Evolutionary conservation across 2,888 invertebrate species (phyloP).

Genomic region (Rapana venosa): DNA sequence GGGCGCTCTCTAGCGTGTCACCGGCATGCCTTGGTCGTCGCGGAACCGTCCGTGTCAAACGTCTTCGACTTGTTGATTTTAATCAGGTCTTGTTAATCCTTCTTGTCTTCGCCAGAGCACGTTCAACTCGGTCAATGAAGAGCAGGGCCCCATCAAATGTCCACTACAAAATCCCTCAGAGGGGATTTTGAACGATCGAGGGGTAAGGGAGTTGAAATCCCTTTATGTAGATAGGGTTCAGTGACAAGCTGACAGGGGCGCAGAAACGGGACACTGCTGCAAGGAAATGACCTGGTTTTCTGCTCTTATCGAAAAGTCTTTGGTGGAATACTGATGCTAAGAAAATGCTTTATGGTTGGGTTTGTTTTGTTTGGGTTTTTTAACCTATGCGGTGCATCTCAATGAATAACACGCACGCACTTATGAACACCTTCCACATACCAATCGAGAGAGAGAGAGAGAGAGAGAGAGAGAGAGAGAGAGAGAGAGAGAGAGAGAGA

Average conservation of each 20-base stretch:
- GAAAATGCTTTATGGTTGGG: too few relatives aligned
- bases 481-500: not conserved
- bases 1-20: not conserved
- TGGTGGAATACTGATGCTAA: too few relatives aligned
- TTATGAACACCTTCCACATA: too few relatives aligned
- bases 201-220: conserved; percentile 2
- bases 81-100: conserved; percentile 27
- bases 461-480: not conserved
- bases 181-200: not conserved
- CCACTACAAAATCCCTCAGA: conserved; percentile 13
- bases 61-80: conserved; percentile 11
- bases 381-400: too few relatives aligned
- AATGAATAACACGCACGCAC: too few relatives aligned
- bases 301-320: too few relatives aligned
- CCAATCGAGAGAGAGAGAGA: not conserved
- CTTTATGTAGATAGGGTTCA: not conserved
- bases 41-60: not conserved
- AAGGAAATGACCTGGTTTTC: too few relatives aligned
- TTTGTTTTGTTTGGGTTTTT: too few relatives aligned
- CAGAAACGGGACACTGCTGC: too few relatives aligned
- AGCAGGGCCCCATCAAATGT: not conserved
- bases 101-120: not conserved
- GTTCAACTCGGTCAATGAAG: not conserved
- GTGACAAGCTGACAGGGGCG: not conserved
- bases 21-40: not conserved